Evolutionary conservation across 2,888 invertebrate genomes (phyloP).

Genomic region (Slavum lentiscoides): DNA sequence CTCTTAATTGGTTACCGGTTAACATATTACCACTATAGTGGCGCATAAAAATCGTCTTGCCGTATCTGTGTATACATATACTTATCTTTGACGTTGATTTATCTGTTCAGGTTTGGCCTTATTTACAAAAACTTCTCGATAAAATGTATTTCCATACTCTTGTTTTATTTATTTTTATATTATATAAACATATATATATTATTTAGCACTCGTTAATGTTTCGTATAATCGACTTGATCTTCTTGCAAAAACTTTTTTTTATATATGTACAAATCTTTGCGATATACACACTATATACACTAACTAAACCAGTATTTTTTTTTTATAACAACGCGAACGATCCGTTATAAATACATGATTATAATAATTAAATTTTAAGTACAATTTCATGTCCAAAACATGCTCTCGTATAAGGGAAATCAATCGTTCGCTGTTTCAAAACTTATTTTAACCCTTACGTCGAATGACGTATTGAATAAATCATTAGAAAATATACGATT

Average conservation of each 20-base stretch:
- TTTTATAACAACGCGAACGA: too few relatives aligned
- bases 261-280: background rate
- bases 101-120: background rate
- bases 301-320: too few relatives aligned
- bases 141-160: background rate
- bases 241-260: background rate
- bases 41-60: background rate
- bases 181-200: background rate
- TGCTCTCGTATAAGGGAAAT: too few relatives aligned
- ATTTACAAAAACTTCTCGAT: background rate
- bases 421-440: too few relatives aligned
- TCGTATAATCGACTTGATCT: background rate
- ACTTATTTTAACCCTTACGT: too few relatives aligned
- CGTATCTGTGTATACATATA: background rate
- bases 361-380: too few relatives aligned
- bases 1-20: background rate
- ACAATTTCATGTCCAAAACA: too few relatives aligned
- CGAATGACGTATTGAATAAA: too few relatives aligned
- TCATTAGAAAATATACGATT: too few relatives aligned
- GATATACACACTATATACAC: background rate
- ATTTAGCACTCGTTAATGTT: background rate
- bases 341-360: too few relatives aligned
- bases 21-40: background rate
- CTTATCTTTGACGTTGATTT: conserved; percentile 3
- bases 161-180: background rate